A percentile compares a stretch with the other conserved stretches of the same genome.
Conservation (phyloP, 2,797 vertebrate genomes). For the Crenichthys baileyi region DNA sequence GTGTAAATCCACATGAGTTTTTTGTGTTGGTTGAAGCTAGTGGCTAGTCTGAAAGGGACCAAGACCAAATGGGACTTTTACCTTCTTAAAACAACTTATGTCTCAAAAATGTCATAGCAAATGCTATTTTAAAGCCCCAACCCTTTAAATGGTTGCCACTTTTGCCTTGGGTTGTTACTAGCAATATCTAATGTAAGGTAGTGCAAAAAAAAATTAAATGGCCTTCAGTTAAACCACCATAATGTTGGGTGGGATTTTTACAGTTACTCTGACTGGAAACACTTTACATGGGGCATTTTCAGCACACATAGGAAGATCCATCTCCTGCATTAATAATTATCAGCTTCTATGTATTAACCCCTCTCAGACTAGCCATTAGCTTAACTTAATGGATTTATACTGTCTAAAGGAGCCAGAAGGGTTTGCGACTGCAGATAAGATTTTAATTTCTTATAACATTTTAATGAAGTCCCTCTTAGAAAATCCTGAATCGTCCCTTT, state of each 20-base stretch:
- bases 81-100: no score
- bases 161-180: background rate
- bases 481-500: background rate
- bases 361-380: background rate
- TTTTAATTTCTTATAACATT: background rate
- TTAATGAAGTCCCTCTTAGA: background rate
- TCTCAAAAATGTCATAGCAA: background rate
- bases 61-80: no score
- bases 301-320: background rate
- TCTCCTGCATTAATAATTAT: background rate
- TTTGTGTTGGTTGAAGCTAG: no score
- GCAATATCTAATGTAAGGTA: background rate
- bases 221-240: background rate
- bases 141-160: background rate
- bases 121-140: background rate
- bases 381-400: background rate
- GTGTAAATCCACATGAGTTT: no score
- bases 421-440: background rate
- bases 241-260: background rate
- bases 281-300: background rate
- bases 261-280: background rate
- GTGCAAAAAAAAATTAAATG: background rate
- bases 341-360: background rate
- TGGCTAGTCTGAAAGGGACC: no score
- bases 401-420: background rate